A percentile compares a stretch with the other conserved stretches of the same genome.
Evolutionary conservation across 2,797 vertebrate genomes (phyloP).

Genomic region (Chelidonichthys spinosus): DNA sequence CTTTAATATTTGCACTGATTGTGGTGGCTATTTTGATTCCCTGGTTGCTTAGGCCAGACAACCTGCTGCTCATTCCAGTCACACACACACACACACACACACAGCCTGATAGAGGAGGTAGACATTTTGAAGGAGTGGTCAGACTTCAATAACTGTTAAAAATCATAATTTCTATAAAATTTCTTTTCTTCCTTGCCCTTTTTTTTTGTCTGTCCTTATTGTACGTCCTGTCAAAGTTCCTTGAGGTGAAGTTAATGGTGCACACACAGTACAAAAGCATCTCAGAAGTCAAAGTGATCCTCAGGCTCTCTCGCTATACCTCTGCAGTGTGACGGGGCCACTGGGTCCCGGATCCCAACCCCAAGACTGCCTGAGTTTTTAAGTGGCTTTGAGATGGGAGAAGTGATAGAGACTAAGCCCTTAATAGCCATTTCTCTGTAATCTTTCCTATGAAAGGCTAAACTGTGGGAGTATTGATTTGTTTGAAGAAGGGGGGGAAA

Average conservation of each 20-base stretch:
- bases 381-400: slow-evolving; percentile 88
- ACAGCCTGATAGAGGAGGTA: slow-evolving; percentile 63
- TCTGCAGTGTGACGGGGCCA: slow-evolving; percentile 72
- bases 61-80: slow-evolving; percentile 72
- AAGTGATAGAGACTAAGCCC: slow-evolving; percentile 88
- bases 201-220: slow-evolving; percentile 50
- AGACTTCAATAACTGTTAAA: slow-evolving; percentile 58
- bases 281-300: slow-evolving; percentile 66
- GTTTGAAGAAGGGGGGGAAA: slow-evolving; percentile 76
- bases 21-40: slow-evolving; percentile 83
- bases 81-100: slow-evolving; percentile 57
- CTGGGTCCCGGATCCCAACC: slow-evolving; percentile 81
- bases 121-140: slow-evolving; percentile 76
- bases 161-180: slow-evolving; percentile 47
- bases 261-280: slow-evolving; percentile 30
- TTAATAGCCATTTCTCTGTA: slow-evolving; percentile 91
- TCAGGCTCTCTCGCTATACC: slow-evolving; percentile 61
- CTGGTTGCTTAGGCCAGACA: slow-evolving; percentile 62
- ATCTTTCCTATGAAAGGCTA: slow-evolving; percentile 90
- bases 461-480: slow-evolving; percentile 88
- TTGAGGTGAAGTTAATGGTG: slow-evolving; percentile 39
- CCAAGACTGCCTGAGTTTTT: slow-evolving; percentile 81
- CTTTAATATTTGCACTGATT: slow-evolving; percentile 82
- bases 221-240: slow-evolving; percentile 63
- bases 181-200: slow-evolving; percentile 51